Conservation (phyloP, 1,140 invertebrate species). For the Scaptomyza pallida region DNA sequence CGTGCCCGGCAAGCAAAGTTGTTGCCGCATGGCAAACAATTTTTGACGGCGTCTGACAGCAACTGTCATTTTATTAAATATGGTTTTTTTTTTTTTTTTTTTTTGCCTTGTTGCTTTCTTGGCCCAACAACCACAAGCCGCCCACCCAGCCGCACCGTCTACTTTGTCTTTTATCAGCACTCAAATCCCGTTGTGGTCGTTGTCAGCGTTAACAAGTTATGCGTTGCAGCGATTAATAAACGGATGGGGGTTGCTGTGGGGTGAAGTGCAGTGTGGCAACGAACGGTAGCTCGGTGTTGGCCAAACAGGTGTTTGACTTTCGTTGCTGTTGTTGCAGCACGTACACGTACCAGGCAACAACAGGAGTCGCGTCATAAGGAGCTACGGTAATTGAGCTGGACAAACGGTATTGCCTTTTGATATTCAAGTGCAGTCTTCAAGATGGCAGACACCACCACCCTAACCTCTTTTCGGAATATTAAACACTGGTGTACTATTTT, state of each 20-base stretch:
- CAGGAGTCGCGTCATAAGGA: conserved; percentile 56
- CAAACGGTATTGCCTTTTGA: conserved; percentile 55
- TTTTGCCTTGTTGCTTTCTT: conserved; percentile 42
- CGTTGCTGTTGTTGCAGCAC: conserved; percentile 45
- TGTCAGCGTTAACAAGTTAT: conserved; percentile 79
- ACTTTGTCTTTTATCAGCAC: conserved; percentile 60
- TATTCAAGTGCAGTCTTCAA: conserved; percentile 63
- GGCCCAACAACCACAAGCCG: conserved; percentile 24
- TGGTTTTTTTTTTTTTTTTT: conserved; percentile 61
- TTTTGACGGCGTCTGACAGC: conserved; percentile 79
- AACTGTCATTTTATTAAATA: conserved; percentile 82
- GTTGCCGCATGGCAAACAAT: conserved; percentile 45
- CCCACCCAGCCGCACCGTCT: neutral
- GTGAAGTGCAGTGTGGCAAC: conserved; percentile 18
- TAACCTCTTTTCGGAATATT: conserved; percentile 13
- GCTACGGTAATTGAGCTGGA: conserved; percentile 74
- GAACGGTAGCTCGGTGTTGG: conserved; percentile 42
- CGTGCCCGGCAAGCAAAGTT: conserved; percentile 74
- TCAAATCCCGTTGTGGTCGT: conserved; percentile 76
- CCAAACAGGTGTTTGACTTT: conserved; percentile 68
- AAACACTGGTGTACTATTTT: neutral
- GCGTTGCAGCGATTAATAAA: conserved; percentile 63
- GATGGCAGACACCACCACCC: neutral
- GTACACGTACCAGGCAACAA: conserved; percentile 58
- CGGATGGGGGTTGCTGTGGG: no score